phyloP scores from a whole-genome alignment of 2,888 invertebrate species.

The Amphipyra berbera region DNA sequence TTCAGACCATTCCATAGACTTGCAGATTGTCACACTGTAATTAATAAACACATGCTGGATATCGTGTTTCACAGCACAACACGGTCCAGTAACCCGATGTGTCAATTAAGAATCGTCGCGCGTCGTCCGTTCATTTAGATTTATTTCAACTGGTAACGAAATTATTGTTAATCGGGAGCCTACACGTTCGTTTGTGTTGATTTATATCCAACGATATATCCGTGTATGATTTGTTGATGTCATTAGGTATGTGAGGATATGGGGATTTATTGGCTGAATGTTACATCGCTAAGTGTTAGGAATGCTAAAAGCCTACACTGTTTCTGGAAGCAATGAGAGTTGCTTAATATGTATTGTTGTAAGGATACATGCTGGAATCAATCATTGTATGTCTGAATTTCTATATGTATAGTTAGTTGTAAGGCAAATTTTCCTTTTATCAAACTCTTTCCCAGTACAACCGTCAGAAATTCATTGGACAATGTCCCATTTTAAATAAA shows the following conservation, averaged over 20 bases:
- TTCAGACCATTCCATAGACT: slow-evolving; percentile 54
- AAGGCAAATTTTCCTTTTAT: too few relatives aligned
- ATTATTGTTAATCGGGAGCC: slow-evolving; percentile 75
- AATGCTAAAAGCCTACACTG: slow-evolving; percentile 17
- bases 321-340: background rate
- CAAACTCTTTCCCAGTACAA: too few relatives aligned
- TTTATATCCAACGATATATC: slow-evolving; percentile 50
- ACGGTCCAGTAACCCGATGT: slow-evolving; percentile 80
- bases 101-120: slow-evolving; percentile 78
- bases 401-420: too few relatives aligned
- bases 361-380: too few relatives aligned
- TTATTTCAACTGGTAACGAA: slow-evolving; percentile 79
- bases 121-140: slow-evolving; percentile 77
- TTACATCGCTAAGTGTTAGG: slow-evolving; percentile 30
- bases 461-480: too few relatives aligned
- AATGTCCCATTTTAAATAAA: too few relatives aligned
- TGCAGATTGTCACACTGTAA: slow-evolving; percentile 74
- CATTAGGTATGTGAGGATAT: slow-evolving; percentile 37
- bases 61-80: slow-evolving; percentile 74
- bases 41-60: slow-evolving; percentile 72
- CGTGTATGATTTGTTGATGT: slow-evolving; percentile 51
- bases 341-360: too few relatives aligned
- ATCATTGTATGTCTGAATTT: too few relatives aligned
- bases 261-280: slow-evolving; percentile 43
- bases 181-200: slow-evolving; percentile 53